Conservation (phyloP, 2,113 vertebrate species). For the Macroglossus sobrinus region DNA sequence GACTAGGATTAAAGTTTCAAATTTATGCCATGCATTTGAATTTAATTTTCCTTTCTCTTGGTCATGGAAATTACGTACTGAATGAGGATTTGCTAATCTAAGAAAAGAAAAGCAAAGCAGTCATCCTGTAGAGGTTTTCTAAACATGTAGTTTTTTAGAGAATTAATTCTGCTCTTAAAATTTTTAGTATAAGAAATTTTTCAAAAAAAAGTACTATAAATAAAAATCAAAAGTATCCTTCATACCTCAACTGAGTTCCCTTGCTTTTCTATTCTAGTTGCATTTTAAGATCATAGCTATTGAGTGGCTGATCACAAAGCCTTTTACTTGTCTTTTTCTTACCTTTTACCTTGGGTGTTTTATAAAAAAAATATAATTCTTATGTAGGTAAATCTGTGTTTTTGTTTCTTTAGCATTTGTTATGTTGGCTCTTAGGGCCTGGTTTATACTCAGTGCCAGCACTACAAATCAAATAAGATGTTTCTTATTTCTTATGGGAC, state of each 20-base stretch:
- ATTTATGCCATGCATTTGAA: neutral
- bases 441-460: neutral
- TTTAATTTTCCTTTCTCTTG: neutral
- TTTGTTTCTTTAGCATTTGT: neutral
- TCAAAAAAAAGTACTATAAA: neutral
- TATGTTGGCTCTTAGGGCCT: neutral
- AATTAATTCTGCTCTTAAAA: neutral
- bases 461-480: neutral
- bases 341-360: neutral
- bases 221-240: neutral
- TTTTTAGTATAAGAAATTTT: constrained; percentile 5
- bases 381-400: neutral
- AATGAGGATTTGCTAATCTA: neutral
- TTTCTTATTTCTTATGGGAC: neutral
- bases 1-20: neutral
- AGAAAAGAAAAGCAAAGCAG: neutral
- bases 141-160: neutral
- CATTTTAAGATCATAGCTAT: neutral
- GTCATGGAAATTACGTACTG: neutral
- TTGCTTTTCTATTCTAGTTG: neutral
- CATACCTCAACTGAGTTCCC: neutral
- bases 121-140: neutral
- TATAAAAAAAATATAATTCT: neutral
- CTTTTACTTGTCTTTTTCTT: neutral
- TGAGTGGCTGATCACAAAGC: neutral